phyloP scores from a whole-genome alignment of 1,140 invertebrate species.

The Pantala flavescens region DNA sequence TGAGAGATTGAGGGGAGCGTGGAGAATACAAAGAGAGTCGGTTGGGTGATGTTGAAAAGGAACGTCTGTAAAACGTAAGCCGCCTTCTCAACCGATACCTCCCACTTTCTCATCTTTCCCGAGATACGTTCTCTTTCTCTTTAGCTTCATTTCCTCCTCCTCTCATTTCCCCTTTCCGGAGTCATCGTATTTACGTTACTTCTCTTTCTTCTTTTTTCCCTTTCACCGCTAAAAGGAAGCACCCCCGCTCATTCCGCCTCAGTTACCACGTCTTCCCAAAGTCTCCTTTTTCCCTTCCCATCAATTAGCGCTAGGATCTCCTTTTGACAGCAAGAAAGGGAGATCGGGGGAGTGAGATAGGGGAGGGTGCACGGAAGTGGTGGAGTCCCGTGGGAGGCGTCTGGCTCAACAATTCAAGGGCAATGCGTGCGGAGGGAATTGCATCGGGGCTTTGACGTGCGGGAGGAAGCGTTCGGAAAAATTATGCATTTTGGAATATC shows the following conservation, averaged over 20 bases:
- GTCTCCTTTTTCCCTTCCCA: not conserved
- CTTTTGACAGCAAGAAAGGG: constrained; percentile 8
- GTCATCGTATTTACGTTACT: not conserved
- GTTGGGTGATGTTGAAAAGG: not conserved
- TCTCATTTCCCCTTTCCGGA: constrained; percentile 4
- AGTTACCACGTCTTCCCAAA: not conserved
- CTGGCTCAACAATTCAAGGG: not conserved
- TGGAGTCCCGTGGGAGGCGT: not conserved
- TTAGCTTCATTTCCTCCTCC: not conserved
- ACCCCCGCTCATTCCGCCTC: not conserved
- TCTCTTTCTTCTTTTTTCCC: not conserved
- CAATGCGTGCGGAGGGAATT: too few species aligned
- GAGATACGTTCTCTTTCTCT: not conserved
- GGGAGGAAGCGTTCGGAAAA: too few species aligned
- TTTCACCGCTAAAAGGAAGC: not conserved
- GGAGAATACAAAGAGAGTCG: not conserved
- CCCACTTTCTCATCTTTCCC: not conserved
- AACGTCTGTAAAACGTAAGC: not conserved
- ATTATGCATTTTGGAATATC: too few species aligned
- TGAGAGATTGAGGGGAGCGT: not conserved
- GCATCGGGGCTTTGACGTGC: too few species aligned
- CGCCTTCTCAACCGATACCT: not conserved
- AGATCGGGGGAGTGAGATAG: not conserved
- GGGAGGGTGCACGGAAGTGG: not conserved
- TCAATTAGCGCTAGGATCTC: constrained; percentile 1